These are phyloP conservation scores for Heliothis peltigera DNA, from an alignment of 2,888 invertebrate species.

Conservation along the genomic window DNA sequence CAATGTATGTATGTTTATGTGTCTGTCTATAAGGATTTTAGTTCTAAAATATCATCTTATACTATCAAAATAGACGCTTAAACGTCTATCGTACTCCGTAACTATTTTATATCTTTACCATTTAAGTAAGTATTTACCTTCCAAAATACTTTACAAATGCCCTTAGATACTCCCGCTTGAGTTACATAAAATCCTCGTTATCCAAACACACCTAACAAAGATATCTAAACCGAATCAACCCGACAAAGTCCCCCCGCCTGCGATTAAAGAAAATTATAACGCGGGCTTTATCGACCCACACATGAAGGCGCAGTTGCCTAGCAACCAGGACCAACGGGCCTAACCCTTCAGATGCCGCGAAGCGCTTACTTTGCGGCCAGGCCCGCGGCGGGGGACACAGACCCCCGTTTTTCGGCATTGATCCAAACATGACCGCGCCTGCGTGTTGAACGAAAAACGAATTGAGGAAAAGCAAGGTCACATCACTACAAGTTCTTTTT, in stretches of 20 bases:
- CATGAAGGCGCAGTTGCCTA: conserved; percentile 83
- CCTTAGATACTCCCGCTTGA: conserved; percentile 13
- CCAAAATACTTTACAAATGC: conserved; percentile 6
- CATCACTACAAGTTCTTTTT: conserved; percentile 88
- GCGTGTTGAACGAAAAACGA: conserved; percentile 88
- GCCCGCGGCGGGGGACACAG: conserved; percentile 75
- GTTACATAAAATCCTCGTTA: conserved; percentile 40
- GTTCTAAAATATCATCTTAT: too few species aligned
- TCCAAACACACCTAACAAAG: conserved; percentile 62
- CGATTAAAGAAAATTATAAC: conserved; percentile 87
- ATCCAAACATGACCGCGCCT: conserved; percentile 86
- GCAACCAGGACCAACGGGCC: conserved; percentile 80
- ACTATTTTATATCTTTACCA: too few species aligned
- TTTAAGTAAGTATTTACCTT: too few species aligned
- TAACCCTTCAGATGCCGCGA: conserved; percentile 88
- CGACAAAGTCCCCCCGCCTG: conserved; percentile 66
- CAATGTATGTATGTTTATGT: too few species aligned
- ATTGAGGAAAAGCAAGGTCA: conserved; percentile 87
- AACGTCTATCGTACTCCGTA: too few species aligned
- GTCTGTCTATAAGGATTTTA: too few species aligned
- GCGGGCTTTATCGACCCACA: conserved; percentile 82
- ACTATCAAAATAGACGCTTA: too few species aligned
- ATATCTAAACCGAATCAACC: conserved; percentile 68
- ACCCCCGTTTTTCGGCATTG: conserved; percentile 89
- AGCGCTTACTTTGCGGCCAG: conserved; percentile 85